Evolutionary conservation across 2,797 vertebrate species (phyloP).

Genomic region (Erpetoichthys calabaricus): DNA sequence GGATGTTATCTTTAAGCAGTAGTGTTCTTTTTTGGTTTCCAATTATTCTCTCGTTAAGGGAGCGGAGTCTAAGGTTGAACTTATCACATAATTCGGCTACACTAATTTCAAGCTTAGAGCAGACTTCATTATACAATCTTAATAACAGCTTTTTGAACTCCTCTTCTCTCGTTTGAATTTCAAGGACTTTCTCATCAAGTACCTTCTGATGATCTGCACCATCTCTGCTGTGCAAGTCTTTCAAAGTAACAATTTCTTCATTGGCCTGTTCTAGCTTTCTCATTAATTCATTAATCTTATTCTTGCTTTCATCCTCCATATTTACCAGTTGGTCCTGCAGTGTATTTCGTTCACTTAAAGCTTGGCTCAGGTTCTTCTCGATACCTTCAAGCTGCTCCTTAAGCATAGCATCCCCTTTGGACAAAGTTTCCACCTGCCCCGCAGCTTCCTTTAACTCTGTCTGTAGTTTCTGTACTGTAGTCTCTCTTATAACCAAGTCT

Average conservation of each 20-base stretch:
- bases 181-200: constrained; percentile 42
- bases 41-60: constrained; percentile 45
- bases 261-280: constrained; percentile 45
- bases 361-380: constrained; percentile 57
- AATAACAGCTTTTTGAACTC: constrained; percentile 54
- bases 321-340: constrained; percentile 56
- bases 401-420: constrained; percentile 47
- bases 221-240: constrained; percentile 47
- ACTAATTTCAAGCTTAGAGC: constrained; percentile 47
- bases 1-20: constrained; percentile 51
- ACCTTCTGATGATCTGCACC: constrained; percentile 48
- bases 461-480: constrained; percentile 59
- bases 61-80: constrained; percentile 43
- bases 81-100: constrained; percentile 49
- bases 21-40: constrained; percentile 41
- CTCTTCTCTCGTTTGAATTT: constrained; percentile 46
- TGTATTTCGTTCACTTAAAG: constrained; percentile 52
- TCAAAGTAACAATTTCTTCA: constrained; percentile 44
- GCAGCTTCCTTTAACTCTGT: constrained; percentile 62
- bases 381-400: constrained; percentile 60
- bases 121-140: constrained; percentile 44
- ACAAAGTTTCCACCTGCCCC: constrained; percentile 44
- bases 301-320: constrained; percentile 45
- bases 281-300: constrained; percentile 41
- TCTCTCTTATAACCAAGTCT: constrained; percentile 49